These are phyloP conservation scores for Pyxicephalus adspersus DNA, from an alignment of 2,113 vertebrate genomes.

Conservation along the genomic window DNA sequence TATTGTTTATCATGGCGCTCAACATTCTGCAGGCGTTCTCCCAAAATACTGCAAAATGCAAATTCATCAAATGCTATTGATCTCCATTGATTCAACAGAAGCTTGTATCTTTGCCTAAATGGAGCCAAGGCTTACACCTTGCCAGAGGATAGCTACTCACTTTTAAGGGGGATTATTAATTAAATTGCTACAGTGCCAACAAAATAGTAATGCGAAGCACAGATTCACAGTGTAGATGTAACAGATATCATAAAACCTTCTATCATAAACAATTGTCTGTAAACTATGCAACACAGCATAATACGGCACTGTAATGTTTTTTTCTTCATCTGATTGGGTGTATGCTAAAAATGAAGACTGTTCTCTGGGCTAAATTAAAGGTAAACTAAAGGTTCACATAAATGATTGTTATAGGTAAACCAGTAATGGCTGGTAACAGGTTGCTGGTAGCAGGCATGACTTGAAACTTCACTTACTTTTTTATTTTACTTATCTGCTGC, in stretches of 20 bases:
- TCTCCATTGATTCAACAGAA: constrained; percentile 34
- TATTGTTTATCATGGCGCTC: constrained; percentile 22
- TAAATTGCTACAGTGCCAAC: constrained; percentile 34
- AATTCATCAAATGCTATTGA: constrained; percentile 51
- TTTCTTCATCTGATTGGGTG: too few species aligned
- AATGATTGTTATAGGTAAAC: too few species aligned
- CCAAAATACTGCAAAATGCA: constrained; percentile 20
- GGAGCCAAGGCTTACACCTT: background rate
- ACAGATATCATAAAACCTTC: background rate
- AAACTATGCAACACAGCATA: background rate
- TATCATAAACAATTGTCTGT: constrained; percentile 6
- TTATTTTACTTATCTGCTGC: too few species aligned
- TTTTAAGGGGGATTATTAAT: constrained; percentile 34
- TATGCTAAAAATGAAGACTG: too few species aligned
- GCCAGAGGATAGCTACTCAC: constrained; percentile 16
- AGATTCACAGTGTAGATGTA: background rate
- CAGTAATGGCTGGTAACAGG: too few species aligned
- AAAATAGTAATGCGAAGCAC: background rate
- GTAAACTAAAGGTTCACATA: too few species aligned
- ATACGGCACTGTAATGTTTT: too few species aligned
- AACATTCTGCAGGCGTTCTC: background rate
- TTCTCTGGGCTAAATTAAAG: too few species aligned
- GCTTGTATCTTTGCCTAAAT: constrained; percentile 34
- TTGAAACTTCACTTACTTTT: too few species aligned
- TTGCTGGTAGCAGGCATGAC: too few species aligned